A percentile compares a stretch with the other conserved stretches of the same genome.
phyloP scores from a whole-genome alignment of 2,113 vertebrate genomes.

The Seriola dumerili region DNA sequence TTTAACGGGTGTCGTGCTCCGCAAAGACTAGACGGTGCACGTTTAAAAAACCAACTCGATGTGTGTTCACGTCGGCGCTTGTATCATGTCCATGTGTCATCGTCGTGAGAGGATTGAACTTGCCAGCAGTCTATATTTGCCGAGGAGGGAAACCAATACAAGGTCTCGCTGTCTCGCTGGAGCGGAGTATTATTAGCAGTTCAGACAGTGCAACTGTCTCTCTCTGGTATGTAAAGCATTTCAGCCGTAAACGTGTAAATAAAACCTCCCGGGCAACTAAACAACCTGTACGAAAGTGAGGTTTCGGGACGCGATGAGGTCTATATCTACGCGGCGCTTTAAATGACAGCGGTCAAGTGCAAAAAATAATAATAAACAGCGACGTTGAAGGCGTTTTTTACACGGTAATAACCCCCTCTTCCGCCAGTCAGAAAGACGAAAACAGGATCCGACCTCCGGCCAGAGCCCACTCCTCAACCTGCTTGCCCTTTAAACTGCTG shows the following conservation, averaged over 20 bases:
- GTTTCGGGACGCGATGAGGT: not conserved
- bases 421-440: conserved; percentile 72
- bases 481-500: conserved; percentile 77
- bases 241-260: conserved; percentile 70
- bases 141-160: conserved; percentile 80
- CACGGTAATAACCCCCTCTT: conserved; percentile 74
- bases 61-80: conserved; percentile 26
- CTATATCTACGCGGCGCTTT: not conserved
- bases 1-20: conserved; percentile 70
- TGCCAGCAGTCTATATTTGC: conserved; percentile 76
- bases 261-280: conserved; percentile 12
- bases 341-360: conserved; percentile 75
- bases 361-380: conserved; percentile 52
- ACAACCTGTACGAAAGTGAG: conserved; percentile 18
- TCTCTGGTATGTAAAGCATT: conserved; percentile 87
- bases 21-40: conserved; percentile 43
- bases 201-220: conserved; percentile 83
- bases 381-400: conserved; percentile 63
- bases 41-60: conserved; percentile 25
- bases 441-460: conserved; percentile 74
- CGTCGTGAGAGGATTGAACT: conserved; percentile 66
- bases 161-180: conserved; percentile 80
- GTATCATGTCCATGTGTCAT: conserved; percentile 65
- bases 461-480: conserved; percentile 58
- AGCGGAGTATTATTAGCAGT: conserved; percentile 86